phyloP scores from a whole-genome alignment of 2,888 invertebrate genomes.

The Eupelmus urozonus region DNA sequence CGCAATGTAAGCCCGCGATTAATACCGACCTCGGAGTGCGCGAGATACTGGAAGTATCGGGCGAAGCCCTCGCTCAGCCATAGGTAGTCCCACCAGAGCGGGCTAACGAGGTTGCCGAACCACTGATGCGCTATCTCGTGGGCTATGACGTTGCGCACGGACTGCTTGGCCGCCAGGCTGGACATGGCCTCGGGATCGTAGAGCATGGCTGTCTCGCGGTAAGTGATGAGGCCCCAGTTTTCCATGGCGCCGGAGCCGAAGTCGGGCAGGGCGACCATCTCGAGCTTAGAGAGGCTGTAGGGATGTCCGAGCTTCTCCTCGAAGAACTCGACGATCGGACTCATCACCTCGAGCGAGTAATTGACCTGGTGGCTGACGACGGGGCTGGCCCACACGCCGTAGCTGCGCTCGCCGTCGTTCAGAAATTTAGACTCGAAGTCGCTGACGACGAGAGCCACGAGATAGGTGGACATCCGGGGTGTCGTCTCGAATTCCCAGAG shows the following conservation, averaged over 20 bases:
- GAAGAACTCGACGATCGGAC: conserved; percentile 76
- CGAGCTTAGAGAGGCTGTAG: conserved; percentile 78
- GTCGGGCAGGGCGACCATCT: conserved; percentile 81
- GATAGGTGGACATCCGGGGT: conserved; percentile 88
- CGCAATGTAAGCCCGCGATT: too few relatives aligned
- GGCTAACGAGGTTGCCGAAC: conserved; percentile 77
- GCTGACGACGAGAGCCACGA: conserved; percentile 90
- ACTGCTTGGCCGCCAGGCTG: conserved; percentile 65
- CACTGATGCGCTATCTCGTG: conserved; percentile 81
- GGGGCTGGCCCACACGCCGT: conserved; percentile 82
- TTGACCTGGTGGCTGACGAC: conserved; percentile 83
- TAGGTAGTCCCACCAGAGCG: conserved; percentile 74
- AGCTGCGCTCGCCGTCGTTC: conserved; percentile 49
- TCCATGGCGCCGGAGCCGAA: conserved; percentile 80
- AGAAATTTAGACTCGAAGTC: conserved; percentile 79
- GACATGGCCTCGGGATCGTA: conserved; percentile 79
- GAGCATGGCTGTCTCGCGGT: conserved; percentile 88
- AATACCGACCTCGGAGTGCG: conserved; percentile 68
- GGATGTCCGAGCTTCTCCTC: conserved; percentile 74
- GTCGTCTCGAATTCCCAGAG: conserved; percentile 78
- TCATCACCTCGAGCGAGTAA: conserved; percentile 80
- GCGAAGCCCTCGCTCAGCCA: conserved; percentile 80
- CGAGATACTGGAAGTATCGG: conserved; percentile 78
- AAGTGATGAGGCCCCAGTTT: conserved; percentile 75
- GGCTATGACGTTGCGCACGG: conserved; percentile 73